These are phyloP conservation scores for Aphrophora alni DNA, from an alignment of 2,888 invertebrate genomes.

Conservation along the genomic window DNA sequence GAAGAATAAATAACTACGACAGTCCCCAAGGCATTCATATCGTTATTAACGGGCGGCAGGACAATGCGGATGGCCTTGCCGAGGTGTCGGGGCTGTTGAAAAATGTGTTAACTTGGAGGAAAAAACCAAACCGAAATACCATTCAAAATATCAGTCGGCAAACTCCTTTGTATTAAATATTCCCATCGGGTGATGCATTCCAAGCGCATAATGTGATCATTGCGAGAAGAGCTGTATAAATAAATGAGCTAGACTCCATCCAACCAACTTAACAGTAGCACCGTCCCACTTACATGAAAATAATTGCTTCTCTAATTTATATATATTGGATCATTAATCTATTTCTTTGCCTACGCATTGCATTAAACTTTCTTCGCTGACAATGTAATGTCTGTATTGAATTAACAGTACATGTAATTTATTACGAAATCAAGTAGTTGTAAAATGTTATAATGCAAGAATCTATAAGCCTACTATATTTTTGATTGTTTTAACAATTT, in stretches of 20 bases:
- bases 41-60: conserved; percentile 22
- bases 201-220: not conserved
- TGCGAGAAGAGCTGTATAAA: too few relatives aligned
- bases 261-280: too few relatives aligned
- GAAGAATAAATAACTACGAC: not conserved
- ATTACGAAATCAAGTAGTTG: too few relatives aligned
- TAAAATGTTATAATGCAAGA: too few relatives aligned
- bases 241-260: too few relatives aligned
- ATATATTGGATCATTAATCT: conserved; percentile 34
- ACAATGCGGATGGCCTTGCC: conserved; percentile 27
- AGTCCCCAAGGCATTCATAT: conserved; percentile 27
- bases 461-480: too few relatives aligned
- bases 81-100: not conserved
- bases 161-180: not conserved
- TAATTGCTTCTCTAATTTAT: conserved; percentile 37
- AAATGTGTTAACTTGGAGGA: conserved; percentile 26
- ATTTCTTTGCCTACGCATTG: not conserved
- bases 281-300: conserved; percentile 2
- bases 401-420: too few relatives aligned
- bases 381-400: too few relatives aligned
- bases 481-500: too few relatives aligned
- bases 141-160: not conserved
- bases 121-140: not conserved
- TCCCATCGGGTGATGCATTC: not conserved
- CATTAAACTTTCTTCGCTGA: not conserved